Conservation (phyloP, 2,888 invertebrate species). For the Torymus texanus region DNA sequence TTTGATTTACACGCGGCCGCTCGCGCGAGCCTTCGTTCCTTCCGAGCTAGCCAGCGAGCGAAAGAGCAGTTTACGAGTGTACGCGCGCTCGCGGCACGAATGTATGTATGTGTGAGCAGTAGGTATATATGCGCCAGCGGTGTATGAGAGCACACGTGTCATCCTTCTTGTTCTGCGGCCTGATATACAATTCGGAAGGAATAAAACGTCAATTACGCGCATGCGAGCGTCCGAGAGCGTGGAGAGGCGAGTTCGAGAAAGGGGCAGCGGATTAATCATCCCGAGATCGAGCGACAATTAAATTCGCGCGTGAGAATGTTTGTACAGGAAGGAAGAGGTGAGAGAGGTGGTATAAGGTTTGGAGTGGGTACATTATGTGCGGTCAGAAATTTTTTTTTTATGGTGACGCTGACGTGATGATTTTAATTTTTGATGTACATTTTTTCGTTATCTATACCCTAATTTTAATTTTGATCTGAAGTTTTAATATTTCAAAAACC, state of each 20-base stretch:
- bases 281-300: constrained; percentile 26
- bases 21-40: constrained; percentile 57
- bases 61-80: constrained; percentile 65
- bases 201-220: constrained; percentile 54
- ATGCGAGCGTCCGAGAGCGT: background rate
- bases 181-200: constrained; percentile 56
- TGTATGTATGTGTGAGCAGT: background rate
- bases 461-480: no score
- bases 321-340: background rate
- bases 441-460: no score
- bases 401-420: no score
- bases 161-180: constrained; percentile 56
- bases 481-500: no score
- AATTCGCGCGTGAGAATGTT: constrained; percentile 40
- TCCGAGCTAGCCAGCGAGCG: constrained; percentile 12
- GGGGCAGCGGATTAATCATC: constrained; percentile 34
- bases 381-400: no score
- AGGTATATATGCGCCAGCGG: background rate
- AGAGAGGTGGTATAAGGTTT: background rate
- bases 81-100: constrained; percentile 61
- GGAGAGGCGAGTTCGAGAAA: background rate
- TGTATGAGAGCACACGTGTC: constrained; percentile 60
- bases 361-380: no score
- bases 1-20: constrained; percentile 72
- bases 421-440: background rate